These are phyloP conservation scores for Lepisosteus osseus DNA, from an alignment of 2,113 vertebrate species.

Conservation along the genomic window DNA sequence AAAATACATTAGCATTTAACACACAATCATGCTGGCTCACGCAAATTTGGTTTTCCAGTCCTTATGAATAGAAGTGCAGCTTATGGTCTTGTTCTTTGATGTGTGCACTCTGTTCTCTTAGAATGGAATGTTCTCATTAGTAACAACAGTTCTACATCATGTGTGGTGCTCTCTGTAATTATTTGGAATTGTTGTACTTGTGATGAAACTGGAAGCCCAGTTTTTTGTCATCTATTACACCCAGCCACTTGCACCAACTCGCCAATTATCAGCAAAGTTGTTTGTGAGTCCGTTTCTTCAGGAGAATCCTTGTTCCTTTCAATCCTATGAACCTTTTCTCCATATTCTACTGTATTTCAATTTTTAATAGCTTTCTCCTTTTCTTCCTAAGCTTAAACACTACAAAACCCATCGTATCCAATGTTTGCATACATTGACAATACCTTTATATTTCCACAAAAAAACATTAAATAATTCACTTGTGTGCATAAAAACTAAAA, in stretches of 20 bases:
- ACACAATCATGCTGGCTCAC: slow-evolving; percentile 13
- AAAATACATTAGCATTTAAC: slow-evolving; percentile 19
- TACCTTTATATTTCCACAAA: slow-evolving; percentile 20
- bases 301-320: background rate
- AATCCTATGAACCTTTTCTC: background rate
- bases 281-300: slow-evolving; percentile 3
- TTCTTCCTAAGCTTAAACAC: background rate
- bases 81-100: slow-evolving; percentile 1
- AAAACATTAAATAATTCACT: slow-evolving; percentile 25
- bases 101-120: background rate
- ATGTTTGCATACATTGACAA: background rate
- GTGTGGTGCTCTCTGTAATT: slow-evolving; percentile 13
- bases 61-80: background rate
- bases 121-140: slow-evolving; percentile 12
- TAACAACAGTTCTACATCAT: slow-evolving; percentile 1
- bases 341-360: no score
- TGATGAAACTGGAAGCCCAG: background rate
- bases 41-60: background rate
- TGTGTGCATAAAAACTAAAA: slow-evolving; percentile 18
- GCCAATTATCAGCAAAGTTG: background rate
- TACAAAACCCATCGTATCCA: background rate
- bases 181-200: background rate
- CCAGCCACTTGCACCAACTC: background rate
- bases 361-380: background rate
- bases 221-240: background rate